Evolutionary conservation across 2,797 vertebrate genomes (phyloP).

Genomic region (Gallinago stenura): DNA sequence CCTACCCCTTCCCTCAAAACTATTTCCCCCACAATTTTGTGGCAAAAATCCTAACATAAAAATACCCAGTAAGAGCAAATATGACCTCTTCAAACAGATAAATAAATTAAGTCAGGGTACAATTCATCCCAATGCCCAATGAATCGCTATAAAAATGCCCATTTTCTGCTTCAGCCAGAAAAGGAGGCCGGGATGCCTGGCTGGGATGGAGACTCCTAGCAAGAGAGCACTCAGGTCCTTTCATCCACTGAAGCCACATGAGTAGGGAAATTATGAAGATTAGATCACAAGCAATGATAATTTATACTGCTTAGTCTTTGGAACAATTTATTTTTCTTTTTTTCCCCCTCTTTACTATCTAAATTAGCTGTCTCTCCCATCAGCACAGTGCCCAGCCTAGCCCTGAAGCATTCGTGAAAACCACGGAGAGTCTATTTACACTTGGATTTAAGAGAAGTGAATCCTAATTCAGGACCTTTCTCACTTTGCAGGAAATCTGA

Average conservation of each 20-base stretch:
- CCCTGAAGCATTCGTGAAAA: background rate
- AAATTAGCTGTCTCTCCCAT: background rate
- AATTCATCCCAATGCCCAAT: background rate
- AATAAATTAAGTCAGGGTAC: background rate
- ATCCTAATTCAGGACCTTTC: background rate
- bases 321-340: background rate
- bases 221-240: background rate
- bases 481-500: background rate
- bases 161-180: background rate
- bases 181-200: background rate
- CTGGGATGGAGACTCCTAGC: background rate
- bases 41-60: background rate
- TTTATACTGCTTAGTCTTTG: background rate
- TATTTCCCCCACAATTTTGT: background rate
- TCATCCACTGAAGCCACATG: background rate
- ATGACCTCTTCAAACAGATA: background rate
- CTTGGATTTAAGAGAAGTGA: background rate
- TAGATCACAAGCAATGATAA: background rate
- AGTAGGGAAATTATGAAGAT: background rate
- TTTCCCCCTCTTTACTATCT: background rate
- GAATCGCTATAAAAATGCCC: background rate
- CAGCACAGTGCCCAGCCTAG: background rate
- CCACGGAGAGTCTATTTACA: rapidly evolving
- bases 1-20: rapidly evolving
- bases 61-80: rapidly evolving